These are phyloP conservation scores for Pammene fasciana DNA, from an alignment of 2,888 invertebrate species.

Conservation along the genomic window DNA sequence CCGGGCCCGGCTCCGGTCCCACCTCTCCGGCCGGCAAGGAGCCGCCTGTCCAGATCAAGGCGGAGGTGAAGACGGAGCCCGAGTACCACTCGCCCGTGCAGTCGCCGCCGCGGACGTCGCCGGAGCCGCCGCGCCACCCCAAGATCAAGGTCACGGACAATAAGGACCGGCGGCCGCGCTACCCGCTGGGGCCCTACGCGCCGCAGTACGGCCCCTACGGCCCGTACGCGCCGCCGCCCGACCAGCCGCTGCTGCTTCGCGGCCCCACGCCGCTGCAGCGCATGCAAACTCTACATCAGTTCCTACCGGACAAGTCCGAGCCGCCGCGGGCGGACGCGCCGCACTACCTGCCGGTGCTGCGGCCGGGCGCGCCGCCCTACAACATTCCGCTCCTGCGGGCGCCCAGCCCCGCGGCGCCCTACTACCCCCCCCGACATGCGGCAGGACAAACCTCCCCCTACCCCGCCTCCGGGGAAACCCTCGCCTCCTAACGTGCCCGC, in stretches of 20 bases:
- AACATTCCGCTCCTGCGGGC: conserved; percentile 6
- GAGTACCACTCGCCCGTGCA: conserved; percentile 69
- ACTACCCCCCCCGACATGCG: conserved; percentile 18
- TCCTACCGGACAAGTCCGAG: conserved; percentile 31
- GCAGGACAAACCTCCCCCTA: background rate
- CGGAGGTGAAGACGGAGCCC: conserved; percentile 78
- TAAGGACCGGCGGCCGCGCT: conserved; percentile 71
- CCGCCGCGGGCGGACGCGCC: conserved; percentile 41
- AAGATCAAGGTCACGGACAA: conserved; percentile 78
- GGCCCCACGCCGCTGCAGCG: conserved; percentile 42
- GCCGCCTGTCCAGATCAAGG: conserved; percentile 67
- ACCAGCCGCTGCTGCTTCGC: conserved; percentile 45
- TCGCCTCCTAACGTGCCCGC: conserved; percentile 28
- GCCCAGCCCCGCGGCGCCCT: conserved; percentile 6
- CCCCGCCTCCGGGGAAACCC: conserved; percentile 14
- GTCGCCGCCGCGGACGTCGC: conserved; percentile 55
- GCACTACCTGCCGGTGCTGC: conserved; percentile 31
- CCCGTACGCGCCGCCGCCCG: conserved; percentile 67
- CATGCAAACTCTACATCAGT: conserved; percentile 45
- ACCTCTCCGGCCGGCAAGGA: conserved; percentile 47
- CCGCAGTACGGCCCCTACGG: conserved; percentile 77
- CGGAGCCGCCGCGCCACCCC: conserved; percentile 65
- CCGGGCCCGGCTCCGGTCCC: conserved; percentile 10
- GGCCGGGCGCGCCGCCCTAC: conserved; percentile 18
- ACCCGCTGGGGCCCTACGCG: conserved; percentile 78